These are phyloP conservation scores for Bombyx mori DNA, from an alignment of 1,140 invertebrate genomes.

Conservation along the genomic window ASM3026992v2 NC_085128.1:151001-151500, in stretches of 20 bases:
- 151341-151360: not conserved
- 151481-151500: not conserved
- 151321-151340: not conserved
- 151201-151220: slow-evolving; percentile 5
- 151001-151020: slow-evolving; percentile 3
- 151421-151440: too few relatives aligned
- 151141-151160: slow-evolving; percentile 14
- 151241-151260: not conserved
- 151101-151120: slow-evolving; percentile 16
- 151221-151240: not conserved
- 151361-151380: too few relatives aligned
- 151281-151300: not conserved
- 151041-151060: slow-evolving; percentile 16
- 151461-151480: too few relatives aligned
- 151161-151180: slow-evolving; percentile 40
- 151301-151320: not conserved
- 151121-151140: slow-evolving; percentile 18
- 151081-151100: slow-evolving; percentile 34
- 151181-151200: slow-evolving; percentile 33
- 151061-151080: slow-evolving; percentile 29
- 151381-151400: too few relatives aligned
- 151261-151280: not conserved
- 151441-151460: too few relatives aligned
- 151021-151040: slow-evolving; percentile 13
- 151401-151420: too few relatives aligned